phyloP scores from a whole-genome alignment of 2,797 vertebrate genomes.

The Notoglanidium macrostoma region DNA sequence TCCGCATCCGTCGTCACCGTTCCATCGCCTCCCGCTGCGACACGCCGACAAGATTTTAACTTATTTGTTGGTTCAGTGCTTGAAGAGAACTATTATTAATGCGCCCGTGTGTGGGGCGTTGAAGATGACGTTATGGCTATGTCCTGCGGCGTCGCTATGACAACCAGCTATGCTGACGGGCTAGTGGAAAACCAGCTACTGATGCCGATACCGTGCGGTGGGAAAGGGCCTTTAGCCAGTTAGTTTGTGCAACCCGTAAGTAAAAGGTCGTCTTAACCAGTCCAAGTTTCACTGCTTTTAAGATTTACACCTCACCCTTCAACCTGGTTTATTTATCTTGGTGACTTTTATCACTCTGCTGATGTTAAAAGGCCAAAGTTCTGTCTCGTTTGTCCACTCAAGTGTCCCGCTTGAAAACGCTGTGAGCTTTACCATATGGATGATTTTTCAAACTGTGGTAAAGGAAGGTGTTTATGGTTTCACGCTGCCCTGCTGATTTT shows the following conservation, averaged over 20 bases:
- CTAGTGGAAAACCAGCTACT: too few species aligned
- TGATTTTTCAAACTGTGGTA: neutral
- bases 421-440: neutral
- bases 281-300: neutral
- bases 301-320: neutral
- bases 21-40: too few species aligned
- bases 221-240: too few species aligned
- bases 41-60: too few species aligned
- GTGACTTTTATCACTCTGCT: neutral
- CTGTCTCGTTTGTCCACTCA: neutral
- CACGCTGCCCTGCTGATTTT: neutral
- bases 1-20: too few species aligned
- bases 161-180: too few species aligned
- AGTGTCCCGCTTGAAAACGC: neutral
- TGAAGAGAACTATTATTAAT: too few species aligned
- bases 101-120: too few species aligned
- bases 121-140: too few species aligned
- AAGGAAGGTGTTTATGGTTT: neutral
- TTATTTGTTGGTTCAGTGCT: too few species aligned
- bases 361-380: constrained; percentile 2
- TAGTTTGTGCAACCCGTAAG: neutral
- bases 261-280: neutral
- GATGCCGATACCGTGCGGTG: too few species aligned
- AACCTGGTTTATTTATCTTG: neutral
- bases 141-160: too few species aligned